Conservation (phyloP, 2,888 invertebrate genomes). For the Synergus itoensis region DNA sequence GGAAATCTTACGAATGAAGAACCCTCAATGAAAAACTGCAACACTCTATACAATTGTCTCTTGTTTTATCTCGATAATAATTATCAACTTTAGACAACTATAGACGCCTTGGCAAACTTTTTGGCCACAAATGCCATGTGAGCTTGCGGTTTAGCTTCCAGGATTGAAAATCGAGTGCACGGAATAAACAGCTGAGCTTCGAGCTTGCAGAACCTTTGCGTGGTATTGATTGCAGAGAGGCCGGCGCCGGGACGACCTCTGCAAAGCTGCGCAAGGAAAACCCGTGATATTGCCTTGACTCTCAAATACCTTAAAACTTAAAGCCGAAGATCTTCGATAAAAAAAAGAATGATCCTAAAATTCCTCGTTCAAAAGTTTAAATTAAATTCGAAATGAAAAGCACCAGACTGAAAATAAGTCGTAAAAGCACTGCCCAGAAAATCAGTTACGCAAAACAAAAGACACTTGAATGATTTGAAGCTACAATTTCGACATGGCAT, state of each 20-base stretch:
- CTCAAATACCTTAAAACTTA: constrained; percentile 21
- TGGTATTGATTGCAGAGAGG: constrained; percentile 74
- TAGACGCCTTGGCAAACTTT: neutral
- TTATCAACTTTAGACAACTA: neutral
- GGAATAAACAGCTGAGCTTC: constrained; percentile 66
- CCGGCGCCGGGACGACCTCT: constrained; percentile 68
- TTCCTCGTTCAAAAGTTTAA: neutral
- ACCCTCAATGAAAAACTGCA: neutral
- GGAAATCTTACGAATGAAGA: neutral
- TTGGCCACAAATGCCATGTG: neutral
- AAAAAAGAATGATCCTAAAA: neutral
- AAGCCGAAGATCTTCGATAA: constrained; percentile 1
- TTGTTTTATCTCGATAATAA: neutral
- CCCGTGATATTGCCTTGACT: constrained; percentile 13
- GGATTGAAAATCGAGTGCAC: constrained; percentile 44
- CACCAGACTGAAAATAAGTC: too few species aligned
- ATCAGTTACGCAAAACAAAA: neutral
- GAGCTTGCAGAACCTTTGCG: constrained; percentile 65
- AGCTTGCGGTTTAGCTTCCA: neutral
- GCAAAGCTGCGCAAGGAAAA: constrained; percentile 47
- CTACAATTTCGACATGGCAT: neutral
- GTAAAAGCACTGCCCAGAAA: neutral
- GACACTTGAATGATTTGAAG: neutral
- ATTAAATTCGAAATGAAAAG: neutral
- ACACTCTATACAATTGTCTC: too few species aligned